Conservation (phyloP, 1,140 invertebrate genomes). For the Habropoda laboriosa region DNA sequence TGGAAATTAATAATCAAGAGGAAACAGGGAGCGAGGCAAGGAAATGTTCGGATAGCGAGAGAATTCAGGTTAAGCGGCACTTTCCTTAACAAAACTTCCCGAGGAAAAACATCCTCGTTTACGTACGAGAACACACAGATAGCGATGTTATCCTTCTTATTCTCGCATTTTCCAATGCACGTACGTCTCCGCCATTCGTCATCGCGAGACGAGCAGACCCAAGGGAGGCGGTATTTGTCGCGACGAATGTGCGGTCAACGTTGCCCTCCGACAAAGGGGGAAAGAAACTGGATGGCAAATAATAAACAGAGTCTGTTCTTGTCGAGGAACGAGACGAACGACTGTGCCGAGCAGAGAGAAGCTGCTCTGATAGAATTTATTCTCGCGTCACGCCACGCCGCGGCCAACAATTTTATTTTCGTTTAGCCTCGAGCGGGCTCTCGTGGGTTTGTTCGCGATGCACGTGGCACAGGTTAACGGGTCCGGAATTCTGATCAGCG, state of each 20-base stretch:
- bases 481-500: neutral
- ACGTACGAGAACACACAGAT: no score
- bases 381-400: neutral
- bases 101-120: no score
- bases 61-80: conserved; percentile 11
- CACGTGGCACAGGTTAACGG: neutral
- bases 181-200: neutral
- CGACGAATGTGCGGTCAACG: neutral
- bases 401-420: conserved; percentile 12
- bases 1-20: conserved; percentile 40
- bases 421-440: neutral
- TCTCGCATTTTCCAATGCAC: neutral
- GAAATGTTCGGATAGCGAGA: neutral
- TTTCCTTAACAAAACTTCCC: neutral
- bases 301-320: neutral
- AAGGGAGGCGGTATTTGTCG: neutral
- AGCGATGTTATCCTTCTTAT: no score
- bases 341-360: no score
- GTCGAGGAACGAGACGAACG: neutral
- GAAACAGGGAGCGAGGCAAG: neutral
- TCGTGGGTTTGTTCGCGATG: neutral
- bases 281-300: neutral
- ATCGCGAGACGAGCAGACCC: neutral
- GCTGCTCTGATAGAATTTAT: conserved; percentile 3
- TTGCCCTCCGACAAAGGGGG: neutral